These are phyloP conservation scores for Pseudorhiza aurosa DNA, from an alignment of 30 jellyfish, hydroid and myxozoan genomes.

Conservation along the genomic window DNA sequence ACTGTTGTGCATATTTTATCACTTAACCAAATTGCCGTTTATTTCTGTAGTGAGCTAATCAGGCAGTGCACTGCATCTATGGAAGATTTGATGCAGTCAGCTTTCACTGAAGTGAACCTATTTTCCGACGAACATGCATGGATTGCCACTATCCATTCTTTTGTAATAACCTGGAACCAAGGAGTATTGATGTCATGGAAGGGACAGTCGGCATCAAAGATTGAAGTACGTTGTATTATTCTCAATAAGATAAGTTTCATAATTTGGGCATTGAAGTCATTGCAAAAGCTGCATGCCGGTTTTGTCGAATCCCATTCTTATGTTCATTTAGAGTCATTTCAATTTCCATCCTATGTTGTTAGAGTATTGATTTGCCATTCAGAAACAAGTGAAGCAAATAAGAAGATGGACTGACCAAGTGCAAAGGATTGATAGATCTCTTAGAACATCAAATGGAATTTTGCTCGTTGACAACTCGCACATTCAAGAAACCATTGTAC, in stretches of 20 bases:
- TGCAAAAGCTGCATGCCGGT: no score
- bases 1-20: no score
- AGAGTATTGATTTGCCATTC: background rate
- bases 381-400: constrained; percentile 79
- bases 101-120: constrained; percentile 36
- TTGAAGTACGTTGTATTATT: no score
- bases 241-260: no score
- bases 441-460: constrained; percentile 55
- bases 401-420: constrained; percentile 60
- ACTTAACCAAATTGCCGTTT: no score
- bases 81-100: constrained; percentile 32
- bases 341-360: no score
- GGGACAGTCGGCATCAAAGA: constrained; percentile 76
- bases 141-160: constrained; percentile 44
- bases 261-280: no score
- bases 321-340: no score
- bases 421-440: constrained; percentile 29
- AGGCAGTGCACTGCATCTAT: constrained; percentile 21
- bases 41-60: constrained; percentile 17
- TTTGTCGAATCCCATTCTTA: no score
- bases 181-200: constrained; percentile 56
- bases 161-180: constrained; percentile 61
- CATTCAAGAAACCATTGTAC: constrained; percentile 56
- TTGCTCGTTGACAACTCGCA: constrained; percentile 60
- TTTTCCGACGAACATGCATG: constrained; percentile 50